phyloP scores from a whole-genome alignment of 2,888 invertebrate genomes.

The Incurvaria masculella region DNA sequence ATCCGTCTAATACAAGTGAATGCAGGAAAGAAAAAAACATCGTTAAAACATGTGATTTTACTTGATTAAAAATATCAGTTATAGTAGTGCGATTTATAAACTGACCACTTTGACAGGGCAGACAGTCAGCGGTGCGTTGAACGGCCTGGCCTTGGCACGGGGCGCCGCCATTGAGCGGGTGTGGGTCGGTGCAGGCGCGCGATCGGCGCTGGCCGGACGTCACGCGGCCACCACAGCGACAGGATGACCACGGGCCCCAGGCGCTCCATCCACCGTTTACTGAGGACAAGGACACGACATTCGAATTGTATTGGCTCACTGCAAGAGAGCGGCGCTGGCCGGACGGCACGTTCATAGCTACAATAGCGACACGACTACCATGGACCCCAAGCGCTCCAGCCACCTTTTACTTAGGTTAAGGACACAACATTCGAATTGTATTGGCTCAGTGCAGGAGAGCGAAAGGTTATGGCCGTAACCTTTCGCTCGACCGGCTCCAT shows the following conservation, averaged over 20 bases:
- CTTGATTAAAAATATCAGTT: too few species aligned
- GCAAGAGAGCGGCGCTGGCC: conserved; percentile 77
- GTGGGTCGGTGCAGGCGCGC: conserved; percentile 83
- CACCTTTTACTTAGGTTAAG: conserved; percentile 79
- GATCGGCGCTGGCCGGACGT: conserved; percentile 78
- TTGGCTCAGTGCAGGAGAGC: too few species aligned
- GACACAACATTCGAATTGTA: neutral
- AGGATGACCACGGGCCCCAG: conserved; percentile 88
- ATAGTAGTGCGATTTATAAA: too few species aligned
- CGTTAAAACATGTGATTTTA: too few species aligned
- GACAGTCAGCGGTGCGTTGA: conserved; percentile 81
- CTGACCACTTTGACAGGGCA: conserved; percentile 61
- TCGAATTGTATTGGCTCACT: too few species aligned
- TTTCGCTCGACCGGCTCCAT: too few species aligned
- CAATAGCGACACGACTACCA: conserved; percentile 93
- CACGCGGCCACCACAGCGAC: conserved; percentile 74
- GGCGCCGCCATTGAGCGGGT: conserved; percentile 88
- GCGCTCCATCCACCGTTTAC: conserved; percentile 95
- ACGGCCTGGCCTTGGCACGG: conserved; percentile 80
- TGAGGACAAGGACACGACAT: conserved; percentile 34
- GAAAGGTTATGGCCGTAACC: too few species aligned
- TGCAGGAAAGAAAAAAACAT: neutral
- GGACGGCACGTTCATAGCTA: conserved; percentile 72
- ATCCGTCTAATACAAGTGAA: neutral
- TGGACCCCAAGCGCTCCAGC: conserved; percentile 88